Conservation (phyloP, 2,888 invertebrate genomes). For the Anaspis maculata region DNA sequence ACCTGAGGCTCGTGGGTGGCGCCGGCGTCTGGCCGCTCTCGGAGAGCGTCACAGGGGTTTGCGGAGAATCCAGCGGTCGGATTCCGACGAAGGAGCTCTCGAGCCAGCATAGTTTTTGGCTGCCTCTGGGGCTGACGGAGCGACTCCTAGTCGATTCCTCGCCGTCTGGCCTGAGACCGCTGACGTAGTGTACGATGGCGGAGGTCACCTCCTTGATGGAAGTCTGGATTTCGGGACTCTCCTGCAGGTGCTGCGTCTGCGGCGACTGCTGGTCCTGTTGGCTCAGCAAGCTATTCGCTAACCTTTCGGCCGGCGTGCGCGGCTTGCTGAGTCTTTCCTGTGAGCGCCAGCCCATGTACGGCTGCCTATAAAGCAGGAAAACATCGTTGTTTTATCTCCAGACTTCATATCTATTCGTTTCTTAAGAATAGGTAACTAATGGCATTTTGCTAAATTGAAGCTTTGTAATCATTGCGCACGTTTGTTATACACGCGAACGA, state of each 20-base stretch:
- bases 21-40: conserved; percentile 26
- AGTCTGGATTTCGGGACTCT: conserved; percentile 63
- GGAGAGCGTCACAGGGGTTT: conserved; percentile 54
- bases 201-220: conserved; percentile 90
- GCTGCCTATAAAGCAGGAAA: conserved; percentile 80
- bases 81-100: conserved; percentile 88
- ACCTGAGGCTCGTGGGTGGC: conserved; percentile 42
- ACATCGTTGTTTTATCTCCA: too few relatives aligned
- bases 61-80: conserved; percentile 76
- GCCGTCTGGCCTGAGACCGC: conserved; percentile 54
- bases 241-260: conserved; percentile 26
- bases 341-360: conserved; percentile 82
- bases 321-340: conserved; percentile 75
- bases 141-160: conserved; percentile 28
- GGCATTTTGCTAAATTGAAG: too few relatives aligned
- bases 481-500: too few relatives aligned
- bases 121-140: conserved; percentile 48
- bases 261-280: conserved; percentile 23
- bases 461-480: too few relatives aligned
- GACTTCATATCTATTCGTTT: too few relatives aligned
- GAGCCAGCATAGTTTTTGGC: conserved; percentile 76
- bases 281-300: conserved; percentile 58
- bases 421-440: too few relatives aligned
- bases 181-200: conserved; percentile 86
- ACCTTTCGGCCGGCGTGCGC: conserved; percentile 76